These are phyloP conservation scores for Numida meleagris DNA, from an alignment of 2,113 vertebrate genomes.

Conservation along the genomic window DNA sequence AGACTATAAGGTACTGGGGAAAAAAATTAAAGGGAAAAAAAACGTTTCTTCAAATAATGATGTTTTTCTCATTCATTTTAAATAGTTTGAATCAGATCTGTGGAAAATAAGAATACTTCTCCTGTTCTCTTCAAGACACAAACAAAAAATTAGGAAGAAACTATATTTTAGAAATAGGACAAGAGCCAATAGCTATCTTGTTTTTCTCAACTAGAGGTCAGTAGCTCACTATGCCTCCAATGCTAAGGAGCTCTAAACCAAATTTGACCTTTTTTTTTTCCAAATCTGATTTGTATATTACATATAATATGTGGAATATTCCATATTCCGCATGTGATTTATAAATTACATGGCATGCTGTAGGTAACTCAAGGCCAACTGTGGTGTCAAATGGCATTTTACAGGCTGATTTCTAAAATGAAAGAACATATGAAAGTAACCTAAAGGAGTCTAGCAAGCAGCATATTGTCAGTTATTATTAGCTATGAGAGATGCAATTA, in stretches of 20 bases:
- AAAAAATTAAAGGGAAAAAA: background rate
- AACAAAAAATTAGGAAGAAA: background rate
- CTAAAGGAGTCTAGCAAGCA: background rate
- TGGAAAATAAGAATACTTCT: background rate
- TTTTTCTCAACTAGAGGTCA: slow-evolving; percentile 63
- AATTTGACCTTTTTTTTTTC: background rate
- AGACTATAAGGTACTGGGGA: background rate
- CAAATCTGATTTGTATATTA: too few species aligned
- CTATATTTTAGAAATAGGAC: background rate
- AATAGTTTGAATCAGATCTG: slow-evolving; percentile 10
- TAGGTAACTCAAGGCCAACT: slow-evolving; percentile 30
- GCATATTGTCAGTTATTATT: background rate
- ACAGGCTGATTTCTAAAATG: background rate
- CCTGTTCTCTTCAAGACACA: background rate
- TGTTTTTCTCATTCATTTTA: background rate
- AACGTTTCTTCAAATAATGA: background rate
- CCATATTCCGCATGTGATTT: too few species aligned
- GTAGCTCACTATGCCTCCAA: slow-evolving; percentile 53
- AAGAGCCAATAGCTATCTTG: slow-evolving; percentile 30
- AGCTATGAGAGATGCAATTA: background rate
- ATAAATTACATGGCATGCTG: background rate
- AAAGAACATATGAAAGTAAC: background rate
- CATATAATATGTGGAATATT: too few species aligned
- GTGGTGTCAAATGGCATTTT: slow-evolving; percentile 3
- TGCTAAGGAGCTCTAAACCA: background rate